Evolutionary conservation across 53 echinoderm and acorn worm species (phyloP).

Genomic region (Holothuria leucospilota): DNA sequence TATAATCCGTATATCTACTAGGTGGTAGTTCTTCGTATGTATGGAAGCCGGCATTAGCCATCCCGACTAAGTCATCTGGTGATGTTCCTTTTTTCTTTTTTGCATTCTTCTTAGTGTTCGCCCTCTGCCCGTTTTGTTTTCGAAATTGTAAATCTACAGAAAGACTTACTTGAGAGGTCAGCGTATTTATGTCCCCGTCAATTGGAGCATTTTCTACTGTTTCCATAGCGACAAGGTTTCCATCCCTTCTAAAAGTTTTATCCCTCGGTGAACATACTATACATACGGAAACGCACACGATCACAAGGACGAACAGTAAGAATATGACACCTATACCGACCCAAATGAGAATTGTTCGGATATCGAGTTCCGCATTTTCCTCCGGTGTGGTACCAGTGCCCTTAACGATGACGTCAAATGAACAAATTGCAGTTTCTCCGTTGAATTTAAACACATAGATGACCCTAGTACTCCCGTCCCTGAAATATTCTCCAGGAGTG

Average conservation of each 20-base stretch:
- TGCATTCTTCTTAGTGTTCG: background rate
- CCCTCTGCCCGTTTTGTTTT: background rate
- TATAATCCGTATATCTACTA: conserved; percentile 3
- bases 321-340: background rate
- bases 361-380: background rate
- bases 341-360: background rate
- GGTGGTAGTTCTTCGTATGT: background rate
- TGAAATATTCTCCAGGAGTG: conserved; percentile 9
- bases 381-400: background rate
- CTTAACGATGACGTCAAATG: conserved; percentile 21
- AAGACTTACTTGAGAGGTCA: conserved; percentile 29
- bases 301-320: background rate
- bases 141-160: conserved; percentile 14
- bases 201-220: background rate
- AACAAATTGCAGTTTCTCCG: conserved; percentile 6
- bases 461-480: conserved; percentile 2
- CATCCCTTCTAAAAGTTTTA: conserved; percentile 28
- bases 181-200: conserved; percentile 13
- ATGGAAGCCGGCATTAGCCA: background rate
- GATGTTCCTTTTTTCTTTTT: background rate
- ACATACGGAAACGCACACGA: conserved; percentile 4
- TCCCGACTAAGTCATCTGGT: background rate
- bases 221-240: conserved; percentile 28
- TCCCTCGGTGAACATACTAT: background rate
- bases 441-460: conserved; percentile 31